Conservation (phyloP, 2,888 invertebrate species). For the Gandaritis pyraliata region DNA sequence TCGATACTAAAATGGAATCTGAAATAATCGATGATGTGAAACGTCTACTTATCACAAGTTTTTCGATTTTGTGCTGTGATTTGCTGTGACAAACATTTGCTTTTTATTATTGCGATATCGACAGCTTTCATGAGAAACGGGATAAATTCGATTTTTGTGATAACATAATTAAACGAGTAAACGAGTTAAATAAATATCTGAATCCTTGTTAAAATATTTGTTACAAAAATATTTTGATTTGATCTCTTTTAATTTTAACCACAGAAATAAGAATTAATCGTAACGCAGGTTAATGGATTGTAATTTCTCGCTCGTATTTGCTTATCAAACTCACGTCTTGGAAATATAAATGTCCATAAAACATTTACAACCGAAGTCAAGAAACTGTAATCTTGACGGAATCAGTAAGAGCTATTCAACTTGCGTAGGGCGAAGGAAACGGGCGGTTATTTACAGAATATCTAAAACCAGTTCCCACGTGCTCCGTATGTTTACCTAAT, state of each 20-base stretch:
- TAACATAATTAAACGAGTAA: too few relatives aligned
- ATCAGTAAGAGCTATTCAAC: conserved; percentile 32
- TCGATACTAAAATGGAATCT: conserved; percentile 33
- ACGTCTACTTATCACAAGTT: conserved; percentile 7
- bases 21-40: conserved; percentile 21
- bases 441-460: conserved; percentile 38
- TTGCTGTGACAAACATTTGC: conserved; percentile 13
- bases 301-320: conserved; percentile 1
- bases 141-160: not conserved
- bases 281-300: not conserved
- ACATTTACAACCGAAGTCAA: conserved; percentile 33
- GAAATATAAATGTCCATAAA: conserved; percentile 33
- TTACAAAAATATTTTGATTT: too few relatives aligned
- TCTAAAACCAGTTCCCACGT: conserved; percentile 42
- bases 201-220: too few relatives aligned
- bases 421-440: conserved; percentile 34
- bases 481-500: conserved; percentile 33
- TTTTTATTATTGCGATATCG: conserved; percentile 14
- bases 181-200: too few relatives aligned
- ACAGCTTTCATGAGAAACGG: not conserved
- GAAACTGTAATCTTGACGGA: conserved; percentile 32
- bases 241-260: too few relatives aligned
- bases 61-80: conserved; percentile 15
- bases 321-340: conserved; percentile 16
- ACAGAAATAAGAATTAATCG: not conserved